A percentile compares a stretch with the other conserved stretches of the same genome.
Conservation (phyloP, 2,113 vertebrate genomes). For the Megaleporinus macrocephalus region DNA sequence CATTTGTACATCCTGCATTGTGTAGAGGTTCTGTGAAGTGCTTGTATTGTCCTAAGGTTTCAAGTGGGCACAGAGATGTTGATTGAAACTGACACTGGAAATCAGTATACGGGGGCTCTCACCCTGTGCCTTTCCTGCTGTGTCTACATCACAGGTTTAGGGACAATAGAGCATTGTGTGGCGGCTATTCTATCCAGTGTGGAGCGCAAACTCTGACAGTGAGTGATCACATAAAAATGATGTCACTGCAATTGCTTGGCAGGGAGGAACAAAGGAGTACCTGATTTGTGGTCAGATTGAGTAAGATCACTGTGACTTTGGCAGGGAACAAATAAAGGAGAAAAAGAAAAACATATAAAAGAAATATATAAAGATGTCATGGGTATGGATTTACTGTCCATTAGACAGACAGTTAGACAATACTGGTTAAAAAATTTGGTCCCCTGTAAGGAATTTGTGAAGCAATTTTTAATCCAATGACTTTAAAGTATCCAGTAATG, state of each 20-base stretch:
- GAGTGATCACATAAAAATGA: slow-evolving; percentile 74
- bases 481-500: background rate
- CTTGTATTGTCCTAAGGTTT: slow-evolving; percentile 39
- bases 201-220: slow-evolving; percentile 66
- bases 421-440: background rate
- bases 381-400: background rate
- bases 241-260: slow-evolving; percentile 72
- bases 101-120: slow-evolving; percentile 57
- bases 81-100: slow-evolving; percentile 53
- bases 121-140: slow-evolving; percentile 55
- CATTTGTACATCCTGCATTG: slow-evolving; percentile 30
- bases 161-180: slow-evolving; percentile 75
- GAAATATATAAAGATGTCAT: background rate
- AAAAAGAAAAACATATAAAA: background rate
- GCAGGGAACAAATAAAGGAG: background rate
- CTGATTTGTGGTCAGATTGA: slow-evolving; percentile 69
- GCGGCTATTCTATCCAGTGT: slow-evolving; percentile 70
- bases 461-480: background rate
- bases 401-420: background rate
- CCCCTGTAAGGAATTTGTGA: background rate
- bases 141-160: slow-evolving; percentile 67
- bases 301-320: slow-evolving; percentile 52
- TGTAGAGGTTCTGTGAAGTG: slow-evolving; percentile 38
- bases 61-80: slow-evolving; percentile 24
- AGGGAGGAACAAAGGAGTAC: slow-evolving; percentile 71